These are phyloP conservation scores for Myopa testacea DNA, from an alignment of 2,888 invertebrate species.

Conservation along the genomic window DNA sequence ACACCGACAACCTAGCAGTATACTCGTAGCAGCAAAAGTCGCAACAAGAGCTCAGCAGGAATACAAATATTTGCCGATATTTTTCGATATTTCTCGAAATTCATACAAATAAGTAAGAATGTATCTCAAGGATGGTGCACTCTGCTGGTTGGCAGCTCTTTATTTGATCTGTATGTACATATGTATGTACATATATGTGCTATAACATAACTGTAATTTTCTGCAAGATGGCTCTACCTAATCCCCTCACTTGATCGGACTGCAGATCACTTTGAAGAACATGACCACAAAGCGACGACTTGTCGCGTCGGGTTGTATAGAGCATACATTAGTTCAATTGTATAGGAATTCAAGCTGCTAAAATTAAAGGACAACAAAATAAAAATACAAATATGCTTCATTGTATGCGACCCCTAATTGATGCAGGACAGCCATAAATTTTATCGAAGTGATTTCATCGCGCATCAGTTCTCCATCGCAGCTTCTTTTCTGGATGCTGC, in stretches of 20 bases:
- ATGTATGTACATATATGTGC: neutral
- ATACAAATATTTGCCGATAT: too few species aligned
- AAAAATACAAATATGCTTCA: conserved; percentile 46
- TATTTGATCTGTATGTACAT: neutral
- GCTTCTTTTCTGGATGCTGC: conserved; percentile 10
- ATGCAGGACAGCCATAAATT: conserved; percentile 67
- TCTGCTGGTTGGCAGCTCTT: too few species aligned
- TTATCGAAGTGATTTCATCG: conserved; percentile 47
- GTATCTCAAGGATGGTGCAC: neutral
- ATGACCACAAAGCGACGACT: conserved; percentile 1
- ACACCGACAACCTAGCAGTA: too few species aligned
- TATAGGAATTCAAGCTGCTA: conserved; percentile 4
- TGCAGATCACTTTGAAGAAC: conserved; percentile 11
- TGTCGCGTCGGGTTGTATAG: neutral
- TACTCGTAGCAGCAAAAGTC: too few species aligned
- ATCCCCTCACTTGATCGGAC: neutral
- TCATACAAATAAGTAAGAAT: neutral
- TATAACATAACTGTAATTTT: neutral
- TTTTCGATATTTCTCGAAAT: too few species aligned
- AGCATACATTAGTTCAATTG: neutral
- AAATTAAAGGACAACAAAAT: conserved; percentile 24
- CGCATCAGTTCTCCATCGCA: conserved; percentile 24
- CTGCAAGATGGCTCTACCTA: neutral
- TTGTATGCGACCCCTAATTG: conserved; percentile 61
- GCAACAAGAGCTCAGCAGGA: too few species aligned